Evolutionary conservation across 2,888 invertebrate species (phyloP).

Genomic region (Agriopis leucophaearia): DNA sequence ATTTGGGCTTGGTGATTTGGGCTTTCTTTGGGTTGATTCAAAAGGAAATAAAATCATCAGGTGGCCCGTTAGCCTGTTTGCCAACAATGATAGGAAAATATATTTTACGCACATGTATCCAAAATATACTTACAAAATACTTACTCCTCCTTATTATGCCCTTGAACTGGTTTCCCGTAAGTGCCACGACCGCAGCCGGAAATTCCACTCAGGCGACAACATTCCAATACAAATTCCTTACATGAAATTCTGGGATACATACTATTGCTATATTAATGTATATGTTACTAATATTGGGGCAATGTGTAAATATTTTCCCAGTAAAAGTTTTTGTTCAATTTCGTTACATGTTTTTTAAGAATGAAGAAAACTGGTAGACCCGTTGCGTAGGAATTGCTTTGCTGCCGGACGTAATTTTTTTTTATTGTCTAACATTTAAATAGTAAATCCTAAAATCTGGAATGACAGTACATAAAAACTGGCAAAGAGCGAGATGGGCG

Average conservation of each 20-base stretch:
- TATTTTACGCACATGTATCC: not conserved
- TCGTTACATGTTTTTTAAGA: no score
- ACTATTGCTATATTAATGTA: not conserved
- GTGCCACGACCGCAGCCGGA: conserved; percentile 12
- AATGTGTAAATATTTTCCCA: conserved; percentile 3
- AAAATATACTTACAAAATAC: conserved; percentile 16
- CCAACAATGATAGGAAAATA: not conserved
- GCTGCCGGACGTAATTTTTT: no score
- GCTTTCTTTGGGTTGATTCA: no score
- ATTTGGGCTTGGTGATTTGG: no score
- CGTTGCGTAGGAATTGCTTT: no score
- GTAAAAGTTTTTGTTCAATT: not conserved
- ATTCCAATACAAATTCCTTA: conserved; percentile 29
- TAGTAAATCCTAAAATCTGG: no score
- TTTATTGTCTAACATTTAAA: no score
- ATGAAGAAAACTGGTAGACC: no score
- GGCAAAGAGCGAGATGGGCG: no score
- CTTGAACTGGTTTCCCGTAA: conserved; percentile 29
- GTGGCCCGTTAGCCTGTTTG: no score
- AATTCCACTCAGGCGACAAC: conserved; percentile 30
- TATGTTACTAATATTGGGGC: conserved; percentile 14
- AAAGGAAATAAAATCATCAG: no score
- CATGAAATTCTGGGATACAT: conserved; percentile 14
- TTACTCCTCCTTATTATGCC: conserved; percentile 17
- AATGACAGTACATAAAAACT: no score